phyloP scores from a whole-genome alignment of 1,140 invertebrate genomes.

The Uloborus diversus region DNA sequence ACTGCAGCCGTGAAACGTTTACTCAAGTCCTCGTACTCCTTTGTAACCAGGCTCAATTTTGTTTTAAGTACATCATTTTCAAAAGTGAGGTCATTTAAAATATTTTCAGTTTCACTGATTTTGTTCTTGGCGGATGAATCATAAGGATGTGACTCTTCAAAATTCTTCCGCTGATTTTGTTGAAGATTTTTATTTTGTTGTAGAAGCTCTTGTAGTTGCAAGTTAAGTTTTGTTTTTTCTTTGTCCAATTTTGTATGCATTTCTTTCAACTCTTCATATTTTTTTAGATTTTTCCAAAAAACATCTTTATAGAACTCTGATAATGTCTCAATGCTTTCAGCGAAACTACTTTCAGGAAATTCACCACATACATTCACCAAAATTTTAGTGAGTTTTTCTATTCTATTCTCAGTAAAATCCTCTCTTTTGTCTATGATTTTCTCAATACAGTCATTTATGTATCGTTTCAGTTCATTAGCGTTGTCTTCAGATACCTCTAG shows the following conservation, averaged over 20 bases:
- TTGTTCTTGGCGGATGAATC: background rate
- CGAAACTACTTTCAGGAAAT: background rate
- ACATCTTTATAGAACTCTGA: background rate
- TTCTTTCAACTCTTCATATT: background rate
- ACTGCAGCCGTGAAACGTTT: background rate
- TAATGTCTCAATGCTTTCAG: background rate
- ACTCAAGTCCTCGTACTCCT: background rate
- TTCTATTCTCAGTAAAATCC: background rate
- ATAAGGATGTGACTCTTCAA: no score
- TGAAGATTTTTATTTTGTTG: background rate
- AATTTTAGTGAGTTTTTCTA: background rate
- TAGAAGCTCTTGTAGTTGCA: background rate
- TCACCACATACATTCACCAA: background rate
- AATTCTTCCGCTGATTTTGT: no score
- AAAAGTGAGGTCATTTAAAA: background rate
- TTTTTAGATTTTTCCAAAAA: constrained; percentile 10
- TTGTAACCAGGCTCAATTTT: background rate
- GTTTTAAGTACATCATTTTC: constrained; percentile 4
- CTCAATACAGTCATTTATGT: background rate
- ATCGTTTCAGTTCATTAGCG: background rate
- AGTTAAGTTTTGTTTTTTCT: background rate
- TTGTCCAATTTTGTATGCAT: background rate
- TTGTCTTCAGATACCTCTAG: background rate
- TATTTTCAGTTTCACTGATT: background rate
- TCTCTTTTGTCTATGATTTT: background rate